Base-by-base conservation (phyloP, 1,140 invertebrate species). In the Agrypnia vestita region DNA sequence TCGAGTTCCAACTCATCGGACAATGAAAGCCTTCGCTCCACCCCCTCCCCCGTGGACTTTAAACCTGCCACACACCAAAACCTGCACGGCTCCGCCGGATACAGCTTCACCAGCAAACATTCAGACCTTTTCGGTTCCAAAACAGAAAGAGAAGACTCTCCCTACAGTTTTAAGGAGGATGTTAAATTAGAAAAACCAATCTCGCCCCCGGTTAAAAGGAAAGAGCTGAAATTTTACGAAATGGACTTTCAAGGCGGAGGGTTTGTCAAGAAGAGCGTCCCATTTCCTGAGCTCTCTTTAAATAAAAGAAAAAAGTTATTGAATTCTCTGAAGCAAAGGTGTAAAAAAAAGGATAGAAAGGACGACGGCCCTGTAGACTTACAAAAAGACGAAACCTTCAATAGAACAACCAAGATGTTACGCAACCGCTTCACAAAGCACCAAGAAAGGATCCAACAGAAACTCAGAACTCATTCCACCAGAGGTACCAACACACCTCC, bases 241-340 rank as follows among this genome's bases (percentile, higher is more conserved):
- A 83, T 84, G 62, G 82, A 87, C 46, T 92, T 90, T 78, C 88
- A 87, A 46, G 90, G 90, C 56, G 89, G 90, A 81, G 91, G 91
- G 73, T 91, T 90, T 84, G 91, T 91, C 7, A 92, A 92, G 83
- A 92, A 92, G 85, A 91, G 90, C 79, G 89, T 91, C 67, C 91
- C 91, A 55, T 92, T 91, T 83, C 90, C 91, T 12, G 91, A 91
- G 90, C 88, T 81, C 84, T 90, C 74, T 88, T 90, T 83, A 86
- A 88, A 85, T 86, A 89, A 84, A 88, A 90, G 86, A 59, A 86
- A 83, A 64, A 84, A 80, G 71, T 49, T 80, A 53, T 13, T 73
- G 12, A 83, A 47, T n/a, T 72, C 44, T 35, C 21, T 73, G 11
- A 81, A 77, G n/a, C 75, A 77, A 56, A 56, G 74, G 11, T 75